Conservation (phyloP, 2,113 vertebrate genomes). For the Henicopernis longicauda region DNA sequence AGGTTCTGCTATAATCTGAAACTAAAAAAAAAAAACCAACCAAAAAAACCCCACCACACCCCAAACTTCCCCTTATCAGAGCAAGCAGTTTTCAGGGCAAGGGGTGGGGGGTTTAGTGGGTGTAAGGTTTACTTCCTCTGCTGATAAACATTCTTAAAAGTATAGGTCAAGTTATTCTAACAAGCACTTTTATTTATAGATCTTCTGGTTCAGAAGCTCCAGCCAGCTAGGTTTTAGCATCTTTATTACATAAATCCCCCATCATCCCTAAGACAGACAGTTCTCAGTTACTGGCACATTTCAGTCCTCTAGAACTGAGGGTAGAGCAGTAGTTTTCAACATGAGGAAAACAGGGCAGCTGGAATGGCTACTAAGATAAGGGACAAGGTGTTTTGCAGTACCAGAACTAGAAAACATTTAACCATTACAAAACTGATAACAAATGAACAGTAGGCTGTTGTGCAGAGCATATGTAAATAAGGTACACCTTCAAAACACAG, state of each 20-base stretch:
- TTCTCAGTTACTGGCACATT: neutral
- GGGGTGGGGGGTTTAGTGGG: rapidly evolving
- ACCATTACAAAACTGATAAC: neutral
- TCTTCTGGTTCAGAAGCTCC: neutral
- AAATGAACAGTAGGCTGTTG: neutral
- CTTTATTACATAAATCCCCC: neutral
- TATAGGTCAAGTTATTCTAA: neutral
- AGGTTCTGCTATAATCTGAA: neutral
- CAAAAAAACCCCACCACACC: neutral
- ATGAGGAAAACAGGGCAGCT: rapidly evolving
- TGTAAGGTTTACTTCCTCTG: neutral
- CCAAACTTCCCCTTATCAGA: neutral
- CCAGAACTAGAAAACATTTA: neutral
- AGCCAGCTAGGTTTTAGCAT: neutral
- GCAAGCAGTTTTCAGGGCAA: neutral
- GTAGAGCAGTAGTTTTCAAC: neutral
- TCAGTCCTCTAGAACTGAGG: neutral
- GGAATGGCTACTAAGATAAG: neutral
- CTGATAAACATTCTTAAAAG: neutral
- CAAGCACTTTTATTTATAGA: neutral
- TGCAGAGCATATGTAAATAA: neutral
- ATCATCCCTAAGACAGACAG: neutral
- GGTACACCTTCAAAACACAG: neutral
- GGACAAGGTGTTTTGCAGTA: neutral
- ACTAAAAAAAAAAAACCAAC: neutral